These are phyloP conservation scores for Aldabrachelys gigantea DNA, from an alignment of 2,113 vertebrate genomes.

Conservation along the genomic window DNA sequence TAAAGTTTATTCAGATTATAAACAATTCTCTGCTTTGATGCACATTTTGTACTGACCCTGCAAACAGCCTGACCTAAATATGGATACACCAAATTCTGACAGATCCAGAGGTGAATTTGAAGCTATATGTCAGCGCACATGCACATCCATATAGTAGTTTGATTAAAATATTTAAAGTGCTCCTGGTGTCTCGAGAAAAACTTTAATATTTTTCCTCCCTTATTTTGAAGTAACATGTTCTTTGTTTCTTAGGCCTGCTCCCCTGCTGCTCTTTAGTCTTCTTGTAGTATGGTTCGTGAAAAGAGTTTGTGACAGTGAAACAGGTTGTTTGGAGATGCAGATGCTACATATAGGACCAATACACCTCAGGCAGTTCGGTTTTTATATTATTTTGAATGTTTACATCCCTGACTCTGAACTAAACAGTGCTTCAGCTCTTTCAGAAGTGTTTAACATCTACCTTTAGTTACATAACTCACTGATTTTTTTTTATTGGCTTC, in stretches of 20 bases:
- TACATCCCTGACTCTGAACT: background rate
- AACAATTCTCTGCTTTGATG: background rate
- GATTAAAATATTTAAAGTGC: constrained; percentile 15
- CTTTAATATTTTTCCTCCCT: background rate
- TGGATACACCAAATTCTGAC: background rate
- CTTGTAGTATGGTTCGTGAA: background rate
- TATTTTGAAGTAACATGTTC: background rate
- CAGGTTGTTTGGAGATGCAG: background rate
- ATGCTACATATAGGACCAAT: background rate
- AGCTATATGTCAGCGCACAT: background rate
- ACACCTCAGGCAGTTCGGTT: background rate
- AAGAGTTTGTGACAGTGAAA: background rate
- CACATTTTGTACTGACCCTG: background rate
- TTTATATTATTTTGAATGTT: background rate
- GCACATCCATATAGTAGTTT: background rate
- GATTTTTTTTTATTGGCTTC: background rate
- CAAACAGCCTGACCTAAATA: background rate
- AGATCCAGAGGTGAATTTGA: background rate
- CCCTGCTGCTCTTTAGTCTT: background rate
- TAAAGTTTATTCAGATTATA: background rate
- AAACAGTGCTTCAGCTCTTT: background rate
- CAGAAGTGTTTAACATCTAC: background rate
- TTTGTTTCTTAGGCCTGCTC: background rate
- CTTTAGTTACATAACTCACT: background rate
- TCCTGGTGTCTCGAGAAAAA: background rate